Evolutionary conservation across 2,888 invertebrate species (phyloP).

Genomic region (Blera fallax): DNA sequence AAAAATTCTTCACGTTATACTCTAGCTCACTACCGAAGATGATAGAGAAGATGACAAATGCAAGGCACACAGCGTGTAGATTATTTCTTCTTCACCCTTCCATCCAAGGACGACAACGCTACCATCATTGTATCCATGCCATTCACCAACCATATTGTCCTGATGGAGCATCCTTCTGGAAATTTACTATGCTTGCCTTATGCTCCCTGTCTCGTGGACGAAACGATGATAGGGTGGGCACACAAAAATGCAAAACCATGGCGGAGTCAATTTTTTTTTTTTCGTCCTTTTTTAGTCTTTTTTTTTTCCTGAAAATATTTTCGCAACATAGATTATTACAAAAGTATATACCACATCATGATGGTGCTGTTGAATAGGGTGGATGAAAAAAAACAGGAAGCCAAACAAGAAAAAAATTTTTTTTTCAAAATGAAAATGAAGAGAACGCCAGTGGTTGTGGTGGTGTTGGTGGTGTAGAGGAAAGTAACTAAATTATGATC

Average conservation of each 20-base stretch:
- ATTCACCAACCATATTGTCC: conserved; percentile 1
- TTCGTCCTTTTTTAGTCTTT: background rate
- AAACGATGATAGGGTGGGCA: conserved; percentile 20
- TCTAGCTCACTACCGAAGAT: conserved; percentile 19
- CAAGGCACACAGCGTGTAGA: conserved; percentile 39
- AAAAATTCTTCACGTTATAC: conserved; percentile 46
- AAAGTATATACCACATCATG: conserved; percentile 58
- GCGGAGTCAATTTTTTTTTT: conserved; percentile 52
- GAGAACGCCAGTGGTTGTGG: background rate
- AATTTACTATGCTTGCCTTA: conserved; percentile 56
- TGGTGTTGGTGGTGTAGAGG: background rate
- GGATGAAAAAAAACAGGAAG: conserved; percentile 6
- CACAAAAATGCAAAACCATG: conserved; percentile 50
- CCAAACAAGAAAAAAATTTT: conserved; percentile 1
- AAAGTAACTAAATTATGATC: conserved; percentile 68
- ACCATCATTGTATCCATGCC: no score
- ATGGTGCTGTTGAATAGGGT: conserved; percentile 31
- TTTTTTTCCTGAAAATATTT: conserved; percentile 7
- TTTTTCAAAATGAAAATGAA: background rate
- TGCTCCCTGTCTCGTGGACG: conserved; percentile 28
- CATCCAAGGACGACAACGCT: no score
- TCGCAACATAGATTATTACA: conserved; percentile 61
- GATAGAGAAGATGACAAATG: conserved; percentile 61
- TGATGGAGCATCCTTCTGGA: conserved; percentile 52
- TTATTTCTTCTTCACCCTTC: conserved; percentile 15